Evolutionary conservation across 2,797 vertebrate species (phyloP).

Genomic region (Nannoperca australis): DNA sequence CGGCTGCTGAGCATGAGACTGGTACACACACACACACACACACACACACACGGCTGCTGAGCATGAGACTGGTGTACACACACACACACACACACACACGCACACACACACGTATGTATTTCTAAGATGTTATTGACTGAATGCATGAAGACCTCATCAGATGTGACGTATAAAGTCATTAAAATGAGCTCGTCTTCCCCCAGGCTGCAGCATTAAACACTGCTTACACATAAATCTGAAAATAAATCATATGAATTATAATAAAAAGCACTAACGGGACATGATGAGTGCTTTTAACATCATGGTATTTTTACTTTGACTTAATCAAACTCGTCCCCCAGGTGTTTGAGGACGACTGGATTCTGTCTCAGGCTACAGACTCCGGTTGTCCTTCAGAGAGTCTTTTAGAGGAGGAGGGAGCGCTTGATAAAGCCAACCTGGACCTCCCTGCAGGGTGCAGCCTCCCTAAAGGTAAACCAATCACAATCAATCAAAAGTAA

Average conservation of each 20-base stretch:
- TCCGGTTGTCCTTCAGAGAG: slow-evolving; percentile 83
- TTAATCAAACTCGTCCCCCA: slow-evolving; percentile 42
- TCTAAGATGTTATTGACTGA: too few relatives aligned
- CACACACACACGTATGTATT: too few relatives aligned
- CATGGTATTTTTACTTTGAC: too few relatives aligned
- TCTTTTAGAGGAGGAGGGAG: slow-evolving; percentile 72
- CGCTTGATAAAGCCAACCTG: slow-evolving; percentile 33
- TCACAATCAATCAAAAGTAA: not conserved
- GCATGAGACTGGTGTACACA: too few relatives aligned
- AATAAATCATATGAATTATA: too few relatives aligned
- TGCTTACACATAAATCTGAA: too few relatives aligned
- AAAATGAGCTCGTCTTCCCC: too few relatives aligned
- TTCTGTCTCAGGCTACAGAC: slow-evolving; percentile 73
- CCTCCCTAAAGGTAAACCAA: slow-evolving; percentile 25
- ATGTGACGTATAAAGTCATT: too few relatives aligned
- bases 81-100: not conserved
- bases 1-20: slow-evolving; percentile 89
- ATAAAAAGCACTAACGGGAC: too few relatives aligned
- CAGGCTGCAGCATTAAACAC: too few relatives aligned
- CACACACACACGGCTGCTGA: slow-evolving; percentile 13
- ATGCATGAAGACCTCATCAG: too few relatives aligned
- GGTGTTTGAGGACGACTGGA: slow-evolving; percentile 87
- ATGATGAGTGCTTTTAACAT: too few relatives aligned
- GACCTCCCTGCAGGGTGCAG: slow-evolving; percentile 2
- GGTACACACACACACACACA: slow-evolving; percentile 72